Percentiles rank a stretch among this genome's conserved stretches.
These are phyloP conservation scores for Lasioglossum baleicum DNA, from an alignment of 1,140 invertebrate species.

Conservation along the genomic window DNA sequence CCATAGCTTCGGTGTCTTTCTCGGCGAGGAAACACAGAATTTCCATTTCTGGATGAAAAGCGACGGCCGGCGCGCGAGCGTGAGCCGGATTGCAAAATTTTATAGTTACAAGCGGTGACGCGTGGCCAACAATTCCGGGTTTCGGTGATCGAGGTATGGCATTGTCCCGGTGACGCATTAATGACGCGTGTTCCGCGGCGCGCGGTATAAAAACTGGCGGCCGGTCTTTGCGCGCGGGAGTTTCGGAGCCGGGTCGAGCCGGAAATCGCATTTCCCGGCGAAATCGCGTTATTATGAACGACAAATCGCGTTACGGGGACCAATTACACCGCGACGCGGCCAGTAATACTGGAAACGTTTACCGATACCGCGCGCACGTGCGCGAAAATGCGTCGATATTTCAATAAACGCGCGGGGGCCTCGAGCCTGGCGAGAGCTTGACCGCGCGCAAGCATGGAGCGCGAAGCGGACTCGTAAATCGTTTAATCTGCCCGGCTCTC, in stretches of 20 bases:
- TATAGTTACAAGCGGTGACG: not conserved
- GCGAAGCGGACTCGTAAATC: constrained; percentile 31
- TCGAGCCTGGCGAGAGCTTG: too few relatives aligned
- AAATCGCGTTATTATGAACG: constrained; percentile 38
- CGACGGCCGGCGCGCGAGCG: not conserved
- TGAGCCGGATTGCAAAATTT: not conserved
- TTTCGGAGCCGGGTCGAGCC: not conserved
- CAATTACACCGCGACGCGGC: constrained; percentile 27
- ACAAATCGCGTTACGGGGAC: constrained; percentile 30
- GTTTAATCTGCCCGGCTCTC: constrained; percentile 40
- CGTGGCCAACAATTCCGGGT: not conserved
- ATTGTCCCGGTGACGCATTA: not conserved
- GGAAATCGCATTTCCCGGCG: constrained; percentile 21
- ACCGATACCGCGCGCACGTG: constrained; percentile 11
- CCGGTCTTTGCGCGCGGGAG: not conserved
- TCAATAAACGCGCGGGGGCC: constrained; percentile 18
- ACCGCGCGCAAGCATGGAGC: too few relatives aligned
- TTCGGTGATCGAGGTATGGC: not conserved
- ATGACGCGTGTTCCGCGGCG: not conserved
- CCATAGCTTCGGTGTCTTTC: not conserved
- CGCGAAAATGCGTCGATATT: constrained; percentile 28
- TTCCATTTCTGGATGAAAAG: constrained; percentile 21
- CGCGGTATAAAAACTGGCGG: constrained; percentile 5
- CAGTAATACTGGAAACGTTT: constrained; percentile 26
- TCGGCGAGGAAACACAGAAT: constrained; percentile 12